phyloP scores from a whole-genome alignment of 2,797 vertebrate genomes.

The Rousettus madagascariensis region DNA sequence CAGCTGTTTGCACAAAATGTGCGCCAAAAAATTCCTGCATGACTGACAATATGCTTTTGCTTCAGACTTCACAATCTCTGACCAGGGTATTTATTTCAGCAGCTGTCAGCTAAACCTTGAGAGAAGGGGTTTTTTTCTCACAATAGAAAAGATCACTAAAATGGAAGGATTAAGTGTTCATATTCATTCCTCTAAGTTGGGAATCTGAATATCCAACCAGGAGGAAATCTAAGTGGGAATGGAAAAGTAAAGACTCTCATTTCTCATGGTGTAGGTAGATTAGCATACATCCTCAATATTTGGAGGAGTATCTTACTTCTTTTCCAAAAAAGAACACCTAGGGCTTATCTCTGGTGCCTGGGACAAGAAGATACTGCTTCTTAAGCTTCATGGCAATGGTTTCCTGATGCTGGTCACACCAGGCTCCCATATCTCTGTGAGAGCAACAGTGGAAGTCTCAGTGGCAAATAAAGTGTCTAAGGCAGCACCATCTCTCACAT shows the following conservation, averaged over 20 bases:
- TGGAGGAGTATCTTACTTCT: not conserved
- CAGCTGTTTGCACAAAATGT: constrained; percentile 61
- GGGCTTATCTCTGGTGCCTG: not conserved
- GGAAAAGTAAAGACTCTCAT: not conserved
- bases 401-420: not conserved
- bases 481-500: not conserved
- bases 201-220: not conserved
- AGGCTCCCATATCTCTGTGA: not conserved
- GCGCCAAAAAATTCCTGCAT: constrained; percentile 51
- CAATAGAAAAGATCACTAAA: not conserved
- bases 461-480: not conserved
- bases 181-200: not conserved
- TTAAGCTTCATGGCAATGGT: not conserved
- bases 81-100: constrained; percentile 49
- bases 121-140: not conserved
- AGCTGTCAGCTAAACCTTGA: constrained; percentile 42
- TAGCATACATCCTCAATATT: not conserved
- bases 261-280: not conserved
- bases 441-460: not conserved
- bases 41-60: constrained; percentile 42
- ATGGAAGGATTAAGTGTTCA: not conserved
- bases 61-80: not conserved
- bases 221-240: not conserved
- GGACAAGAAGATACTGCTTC: not conserved
- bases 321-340: not conserved